A percentile compares a stretch with the other conserved stretches of the same genome.
Evolutionary conservation across 2,888 invertebrate species (phyloP).

Genomic region (Pogonocherus hispidulus): DNA sequence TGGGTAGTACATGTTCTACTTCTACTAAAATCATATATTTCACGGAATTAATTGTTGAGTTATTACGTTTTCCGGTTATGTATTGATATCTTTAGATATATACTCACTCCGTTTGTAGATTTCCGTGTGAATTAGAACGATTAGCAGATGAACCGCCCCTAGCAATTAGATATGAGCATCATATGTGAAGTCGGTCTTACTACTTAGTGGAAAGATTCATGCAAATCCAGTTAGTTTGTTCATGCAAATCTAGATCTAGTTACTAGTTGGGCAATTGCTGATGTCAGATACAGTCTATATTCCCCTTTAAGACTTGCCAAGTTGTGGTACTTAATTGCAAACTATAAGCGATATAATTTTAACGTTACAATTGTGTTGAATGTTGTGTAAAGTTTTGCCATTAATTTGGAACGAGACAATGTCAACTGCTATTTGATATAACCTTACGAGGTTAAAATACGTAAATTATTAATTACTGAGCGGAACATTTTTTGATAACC

Average conservation of each 20-base stretch:
- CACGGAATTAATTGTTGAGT: too few species aligned
- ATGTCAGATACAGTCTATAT: constrained; percentile 18
- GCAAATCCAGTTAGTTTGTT: constrained; percentile 22
- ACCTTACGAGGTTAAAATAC: too few species aligned
- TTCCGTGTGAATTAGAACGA: constrained; percentile 13
- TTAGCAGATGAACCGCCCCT: constrained; percentile 21
- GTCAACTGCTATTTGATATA: background rate
- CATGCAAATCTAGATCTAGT: constrained; percentile 26
- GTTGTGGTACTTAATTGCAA: constrained; percentile 22
- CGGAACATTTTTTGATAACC: too few species aligned
- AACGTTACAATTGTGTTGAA: constrained; percentile 17
- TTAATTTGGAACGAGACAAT: background rate
- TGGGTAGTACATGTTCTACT: too few species aligned
- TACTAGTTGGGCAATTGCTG: constrained; percentile 24
- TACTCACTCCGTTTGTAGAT: too few species aligned
- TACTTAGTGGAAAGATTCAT: constrained; percentile 25
- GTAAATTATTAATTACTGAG: too few species aligned
- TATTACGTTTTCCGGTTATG: too few species aligned
- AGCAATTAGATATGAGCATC: constrained; percentile 30
- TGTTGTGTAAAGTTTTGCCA: constrained; percentile 14
- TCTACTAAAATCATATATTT: too few species aligned
- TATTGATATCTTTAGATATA: too few species aligned
- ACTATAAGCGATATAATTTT: constrained; percentile 25
- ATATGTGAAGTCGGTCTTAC: constrained; percentile 21
- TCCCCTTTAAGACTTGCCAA: constrained; percentile 19